Conservation (phyloP, 2,888 invertebrate species). For the Idaea biselata region DNA sequence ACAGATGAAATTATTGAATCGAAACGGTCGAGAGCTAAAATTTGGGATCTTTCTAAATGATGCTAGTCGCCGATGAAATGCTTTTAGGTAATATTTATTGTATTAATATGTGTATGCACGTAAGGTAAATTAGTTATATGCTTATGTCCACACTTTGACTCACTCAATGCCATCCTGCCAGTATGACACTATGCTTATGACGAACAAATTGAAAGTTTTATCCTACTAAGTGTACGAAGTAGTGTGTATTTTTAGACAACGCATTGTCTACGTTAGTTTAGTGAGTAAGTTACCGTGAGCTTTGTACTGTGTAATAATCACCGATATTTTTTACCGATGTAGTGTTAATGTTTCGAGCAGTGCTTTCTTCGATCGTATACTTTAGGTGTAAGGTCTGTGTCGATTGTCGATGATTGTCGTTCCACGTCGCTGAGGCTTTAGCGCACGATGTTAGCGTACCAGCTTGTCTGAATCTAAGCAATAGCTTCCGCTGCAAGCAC, state of each 20-base stretch:
- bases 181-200: constrained; percentile 78
- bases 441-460: constrained; percentile 17
- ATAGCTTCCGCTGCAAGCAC: constrained; percentile 37
- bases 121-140: constrained; percentile 73
- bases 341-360: constrained; percentile 56
- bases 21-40: constrained; percentile 38
- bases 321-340: constrained; percentile 71
- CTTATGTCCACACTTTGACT: constrained; percentile 77
- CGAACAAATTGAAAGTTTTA: constrained; percentile 66
- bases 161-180: constrained; percentile 78
- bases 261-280: constrained; percentile 79
- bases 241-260: constrained; percentile 79
- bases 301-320: constrained; percentile 72
- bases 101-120: constrained; percentile 71
- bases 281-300: constrained; percentile 76
- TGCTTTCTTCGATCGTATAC: constrained; percentile 59
- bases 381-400: constrained; percentile 51
- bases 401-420: constrained; percentile 32
- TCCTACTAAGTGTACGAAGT: constrained; percentile 76
- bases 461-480: constrained; percentile 28
- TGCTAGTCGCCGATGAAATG: constrained; percentile 75
- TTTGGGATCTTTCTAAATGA: constrained; percentile 79
- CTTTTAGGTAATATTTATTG: constrained; percentile 75
- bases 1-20: constrained; percentile 51
- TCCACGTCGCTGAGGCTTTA: constrained; percentile 10